Evolutionary conservation across 2,113 vertebrate genomes (phyloP).

Genomic region (Burhinus bistriatus): DNA sequence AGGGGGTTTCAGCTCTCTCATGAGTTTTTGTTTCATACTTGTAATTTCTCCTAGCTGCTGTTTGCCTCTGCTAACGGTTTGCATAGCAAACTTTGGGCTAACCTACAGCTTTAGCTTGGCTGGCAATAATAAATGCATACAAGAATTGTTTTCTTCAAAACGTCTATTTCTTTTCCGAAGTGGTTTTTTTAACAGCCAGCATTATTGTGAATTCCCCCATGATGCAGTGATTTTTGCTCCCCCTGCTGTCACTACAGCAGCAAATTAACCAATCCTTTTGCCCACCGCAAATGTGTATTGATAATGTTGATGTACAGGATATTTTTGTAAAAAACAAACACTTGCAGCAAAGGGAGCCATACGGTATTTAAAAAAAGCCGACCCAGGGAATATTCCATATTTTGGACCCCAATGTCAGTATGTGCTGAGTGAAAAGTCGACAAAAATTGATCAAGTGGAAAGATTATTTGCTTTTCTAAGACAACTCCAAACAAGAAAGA

Average conservation of each 20-base stretch:
- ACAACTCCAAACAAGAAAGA: background rate
- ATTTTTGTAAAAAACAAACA: background rate
- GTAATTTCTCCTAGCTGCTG: background rate
- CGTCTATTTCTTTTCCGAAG: background rate
- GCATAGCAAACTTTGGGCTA: background rate
- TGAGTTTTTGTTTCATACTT: background rate
- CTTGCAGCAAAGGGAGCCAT: background rate
- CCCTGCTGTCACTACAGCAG: constrained; percentile 50
- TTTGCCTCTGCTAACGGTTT: background rate
- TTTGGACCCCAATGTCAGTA: background rate
- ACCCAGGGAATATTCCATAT: background rate
- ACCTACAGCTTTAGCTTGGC: background rate
- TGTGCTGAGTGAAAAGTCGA: background rate
- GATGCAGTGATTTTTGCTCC: constrained; percentile 59
- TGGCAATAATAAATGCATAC: background rate
- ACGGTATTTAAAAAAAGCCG: background rate
- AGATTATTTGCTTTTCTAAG: background rate
- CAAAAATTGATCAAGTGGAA: background rate
- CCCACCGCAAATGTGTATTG: background rate
- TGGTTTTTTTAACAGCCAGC: background rate
- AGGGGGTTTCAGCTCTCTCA: background rate
- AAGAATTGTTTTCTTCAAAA: background rate
- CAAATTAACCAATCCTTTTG: constrained; percentile 18
- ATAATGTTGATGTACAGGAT: background rate
- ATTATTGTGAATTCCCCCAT: constrained; percentile 2